Evolutionary conservation across 2,797 vertebrate species (phyloP), one percentile per base, ranked within the genome.

Genomic region (Esox lucius): DNA sequence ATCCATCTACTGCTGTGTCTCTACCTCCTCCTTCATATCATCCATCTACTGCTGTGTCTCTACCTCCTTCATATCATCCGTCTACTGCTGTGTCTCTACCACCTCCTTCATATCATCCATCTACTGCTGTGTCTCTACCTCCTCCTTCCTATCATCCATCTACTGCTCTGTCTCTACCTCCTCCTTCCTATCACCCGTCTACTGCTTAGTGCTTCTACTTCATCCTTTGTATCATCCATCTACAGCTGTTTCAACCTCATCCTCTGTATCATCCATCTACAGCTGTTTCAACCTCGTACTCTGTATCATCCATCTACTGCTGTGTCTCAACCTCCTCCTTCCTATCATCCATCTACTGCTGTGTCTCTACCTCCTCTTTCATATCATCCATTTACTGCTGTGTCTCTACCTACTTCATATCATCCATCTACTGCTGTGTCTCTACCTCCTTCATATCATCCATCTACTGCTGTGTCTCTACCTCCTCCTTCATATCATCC

Each of bases 301-400:
- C 85, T 79, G 77, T 35, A 53, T 85, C 82, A 77, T 42, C 68
- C 79, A 71, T 86, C 11, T 81, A 68, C 82, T 83, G 31, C 42
- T 79, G 68, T 78, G 78, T 86, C 80, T 65, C 56, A 33, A 53
- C 26, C 68, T 49, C 39, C 35, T 0, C 15, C 53, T 24, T 70
- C 8, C 66, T 19, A 5, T 56, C 39, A 26, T 26, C 31, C 11
- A 69, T 69, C 51, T 79, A 56, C 35, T 26, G 28, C 48, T 72
- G 59, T 46, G 13, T 49, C 53, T 68, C 22, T 72, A 53, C 51
- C 8, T 67, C 15, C 33, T 15, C 35, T 31, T 4, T 15, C 19
- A 15, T n/a, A 7, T 22, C 33, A 26, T 48, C 22, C 69, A 26
- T 9, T 68, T 24, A 65, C 66, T 16, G 28, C 64, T 66, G 28